These are phyloP conservation scores for Heliocidaris tuberculata DNA, from an alignment of 35 echinoderm and acorn worm species.

Conservation along the genomic window DNA sequence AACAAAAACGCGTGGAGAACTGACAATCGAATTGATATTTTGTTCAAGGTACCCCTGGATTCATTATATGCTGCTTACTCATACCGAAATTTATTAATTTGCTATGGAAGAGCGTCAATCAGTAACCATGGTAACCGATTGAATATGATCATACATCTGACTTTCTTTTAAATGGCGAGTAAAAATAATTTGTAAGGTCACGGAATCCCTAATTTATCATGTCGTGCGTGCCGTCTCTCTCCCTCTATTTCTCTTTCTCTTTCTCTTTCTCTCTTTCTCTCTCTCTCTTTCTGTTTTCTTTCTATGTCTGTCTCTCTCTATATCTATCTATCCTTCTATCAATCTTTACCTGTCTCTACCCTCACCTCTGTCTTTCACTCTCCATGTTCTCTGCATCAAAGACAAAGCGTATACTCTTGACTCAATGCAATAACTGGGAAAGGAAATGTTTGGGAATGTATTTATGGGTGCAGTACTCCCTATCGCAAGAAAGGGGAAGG, in stretches of 20 bases:
- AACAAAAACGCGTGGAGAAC: no score
- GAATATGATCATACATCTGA: neutral
- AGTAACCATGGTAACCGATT: neutral
- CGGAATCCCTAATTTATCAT: neutral
- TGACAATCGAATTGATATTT: neutral
- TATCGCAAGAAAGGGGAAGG: no score
- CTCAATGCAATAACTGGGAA: no score
- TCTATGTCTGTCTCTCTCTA: no score
- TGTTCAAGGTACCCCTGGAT: neutral
- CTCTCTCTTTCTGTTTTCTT: neutral
- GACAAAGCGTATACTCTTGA: no score
- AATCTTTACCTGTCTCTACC: no score
- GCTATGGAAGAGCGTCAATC: neutral
- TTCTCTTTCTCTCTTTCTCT: neutral
- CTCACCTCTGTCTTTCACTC: neutral
- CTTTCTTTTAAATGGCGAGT: neutral
- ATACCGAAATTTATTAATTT: neutral
- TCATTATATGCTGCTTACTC: no score
- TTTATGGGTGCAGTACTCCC: no score
- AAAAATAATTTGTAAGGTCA: neutral
- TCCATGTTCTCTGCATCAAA: no score
- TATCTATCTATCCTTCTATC: no score
- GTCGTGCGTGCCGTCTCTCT: neutral
- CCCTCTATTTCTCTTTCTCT: neutral
- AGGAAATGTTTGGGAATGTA: no score